Evolutionary conservation across 2,113 vertebrate genomes (phyloP).

Genomic region (Syngnathus scovelli): DNA sequence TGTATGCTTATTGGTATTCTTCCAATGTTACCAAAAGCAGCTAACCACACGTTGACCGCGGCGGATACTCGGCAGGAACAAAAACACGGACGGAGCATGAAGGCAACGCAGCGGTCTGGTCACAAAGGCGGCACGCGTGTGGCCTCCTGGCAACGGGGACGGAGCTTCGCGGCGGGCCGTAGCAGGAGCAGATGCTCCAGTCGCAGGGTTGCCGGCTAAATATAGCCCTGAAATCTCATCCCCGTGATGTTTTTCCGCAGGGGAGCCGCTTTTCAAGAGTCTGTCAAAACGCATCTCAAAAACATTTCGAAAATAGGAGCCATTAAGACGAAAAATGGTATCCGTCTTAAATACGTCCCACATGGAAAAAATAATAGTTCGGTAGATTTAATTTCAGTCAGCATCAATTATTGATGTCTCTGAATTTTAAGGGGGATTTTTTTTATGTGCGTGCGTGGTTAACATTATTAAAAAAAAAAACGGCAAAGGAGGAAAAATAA

Average conservation of each 20-base stretch:
- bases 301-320: not conserved
- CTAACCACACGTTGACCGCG: not conserved
- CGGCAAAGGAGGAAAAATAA: not conserved
- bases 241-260: not conserved
- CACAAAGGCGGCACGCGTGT: conserved; percentile 21
- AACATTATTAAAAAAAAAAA: not conserved
- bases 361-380: not conserved
- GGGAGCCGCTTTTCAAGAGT: not conserved
- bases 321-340: too few relatives aligned
- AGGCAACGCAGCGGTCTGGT: not conserved
- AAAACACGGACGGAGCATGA: not conserved
- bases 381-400: not conserved
- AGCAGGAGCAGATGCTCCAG: conserved; percentile 38
- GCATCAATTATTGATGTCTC: not conserved
- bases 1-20: not conserved
- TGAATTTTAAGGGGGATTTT: too few relatives aligned
- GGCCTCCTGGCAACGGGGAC: conserved; percentile 39
- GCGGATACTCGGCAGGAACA: too few relatives aligned
- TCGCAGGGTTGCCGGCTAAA: conserved; percentile 22
- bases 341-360: too few relatives aligned
- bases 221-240: conserved; percentile 12
- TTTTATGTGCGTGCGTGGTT: too few relatives aligned
- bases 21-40: not conserved
- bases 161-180: conserved; percentile 39
- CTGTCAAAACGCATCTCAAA: not conserved